Base-by-base conservation (phyloP, 1,140 invertebrate species). In the Lepidurus apus region DNA sequence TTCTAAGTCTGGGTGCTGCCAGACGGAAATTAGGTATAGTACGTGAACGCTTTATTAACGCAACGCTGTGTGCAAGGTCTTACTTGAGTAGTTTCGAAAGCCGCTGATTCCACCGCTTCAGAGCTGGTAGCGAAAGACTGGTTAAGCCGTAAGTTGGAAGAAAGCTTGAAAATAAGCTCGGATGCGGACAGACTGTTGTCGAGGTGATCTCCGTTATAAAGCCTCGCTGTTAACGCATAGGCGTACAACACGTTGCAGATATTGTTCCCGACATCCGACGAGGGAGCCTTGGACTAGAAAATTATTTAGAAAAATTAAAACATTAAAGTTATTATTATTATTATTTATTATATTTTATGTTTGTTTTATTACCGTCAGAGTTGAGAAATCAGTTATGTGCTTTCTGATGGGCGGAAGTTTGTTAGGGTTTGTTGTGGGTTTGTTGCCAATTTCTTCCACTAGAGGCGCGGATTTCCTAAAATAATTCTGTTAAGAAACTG, bases 261-360 rank as follows among this genome's bases (percentile, higher is more conserved):
- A 24, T 76, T 76, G 75, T 78, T 77, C 45, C 78, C 79, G 7
- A 65, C 45, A 21, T 74, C 44, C 9, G 45, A 13, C 21, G 75
- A 80, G 34, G 21, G 73, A 11, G 79, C 76, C 42, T 73, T 47
- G 8, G 65, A 42, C 11, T 79, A 26, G 11, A 65, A 65, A 13
- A 65, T 11, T n/a, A 65, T 13, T 8, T 26, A 26, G 1, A 65
- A 65, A 13, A 13, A 65, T 65, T 8, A 65, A 0, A 65, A 47
- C 1, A 26, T 26, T 26, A 26, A 1, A 65, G 9, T n/a, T n/a
- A 10, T 65, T 6, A 2, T 65, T 13, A 65, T n/a, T n/a, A n/a
- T n/a, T 13, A 6, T n/a, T 65, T n/a, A n/a, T n/a, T n/a, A n/a
- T n/a, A n/a, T n/a, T n/a, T 13, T 10, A 47, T 47, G 45, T n/a